Evolutionary conservation across 2,888 invertebrate genomes (phyloP).

Genomic region (Protonemura montana): DNA sequence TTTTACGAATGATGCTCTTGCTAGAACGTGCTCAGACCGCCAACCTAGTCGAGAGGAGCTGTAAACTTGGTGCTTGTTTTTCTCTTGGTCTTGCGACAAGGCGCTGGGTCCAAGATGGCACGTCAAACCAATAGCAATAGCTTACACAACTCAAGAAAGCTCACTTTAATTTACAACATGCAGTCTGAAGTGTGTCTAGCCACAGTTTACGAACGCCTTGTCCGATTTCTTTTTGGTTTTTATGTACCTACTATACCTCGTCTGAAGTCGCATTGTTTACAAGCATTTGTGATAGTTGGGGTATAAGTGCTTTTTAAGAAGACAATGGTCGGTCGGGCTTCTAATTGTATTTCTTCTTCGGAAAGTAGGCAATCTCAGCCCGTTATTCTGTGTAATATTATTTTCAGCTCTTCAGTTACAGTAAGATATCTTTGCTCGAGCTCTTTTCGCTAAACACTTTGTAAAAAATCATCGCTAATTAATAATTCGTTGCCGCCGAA

Average conservation of each 20-base stretch:
- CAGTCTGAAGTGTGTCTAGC: not conserved
- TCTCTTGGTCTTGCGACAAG: not conserved
- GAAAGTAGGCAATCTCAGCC: not conserved
- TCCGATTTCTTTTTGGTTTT: not conserved
- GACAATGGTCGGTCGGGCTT: not conserved
- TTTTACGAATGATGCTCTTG: not conserved
- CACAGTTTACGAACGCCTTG: not conserved
- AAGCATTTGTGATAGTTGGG: not conserved
- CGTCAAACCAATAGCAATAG: not conserved
- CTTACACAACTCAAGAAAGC: not conserved
- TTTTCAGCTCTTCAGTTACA: not conserved
- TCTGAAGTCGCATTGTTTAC: not conserved
- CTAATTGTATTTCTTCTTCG: not conserved
- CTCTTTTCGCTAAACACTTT: not conserved
- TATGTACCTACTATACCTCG: not conserved
- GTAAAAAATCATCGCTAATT: not conserved
- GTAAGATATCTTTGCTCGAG: not conserved
- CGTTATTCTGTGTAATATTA: not conserved
- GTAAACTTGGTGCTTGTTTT: not conserved
- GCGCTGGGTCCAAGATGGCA: not conserved
- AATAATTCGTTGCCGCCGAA: not conserved
- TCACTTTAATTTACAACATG: not conserved
- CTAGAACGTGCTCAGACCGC: not conserved
- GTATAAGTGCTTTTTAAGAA: not conserved
- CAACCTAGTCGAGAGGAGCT: not conserved